A percentile compares a stretch with the other conserved stretches of the same genome.
These are phyloP conservation scores for Ceratotherium simum DNA, from an alignment of 2,113 vertebrate genomes.

Conservation along the genomic window DNA sequence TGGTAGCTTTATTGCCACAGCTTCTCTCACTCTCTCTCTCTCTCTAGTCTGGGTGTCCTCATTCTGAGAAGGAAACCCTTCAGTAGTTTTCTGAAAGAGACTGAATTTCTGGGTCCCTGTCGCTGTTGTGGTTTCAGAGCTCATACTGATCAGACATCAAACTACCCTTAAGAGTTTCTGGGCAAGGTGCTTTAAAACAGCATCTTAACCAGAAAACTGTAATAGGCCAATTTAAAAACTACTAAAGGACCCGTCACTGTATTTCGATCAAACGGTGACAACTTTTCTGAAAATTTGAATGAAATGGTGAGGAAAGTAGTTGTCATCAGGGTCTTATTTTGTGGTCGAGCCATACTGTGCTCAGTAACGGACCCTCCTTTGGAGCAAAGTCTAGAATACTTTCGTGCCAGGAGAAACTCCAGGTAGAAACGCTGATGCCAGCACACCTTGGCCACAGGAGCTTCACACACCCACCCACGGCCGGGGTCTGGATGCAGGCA, in stretches of 20 bases:
- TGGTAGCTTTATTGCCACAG: background rate
- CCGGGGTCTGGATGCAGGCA: background rate
- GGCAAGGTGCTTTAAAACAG: slow-evolving; percentile 14
- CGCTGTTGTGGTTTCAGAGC: background rate
- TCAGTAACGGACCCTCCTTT: background rate
- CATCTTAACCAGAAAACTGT: background rate
- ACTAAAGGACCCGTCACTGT: slow-evolving; percentile 4
- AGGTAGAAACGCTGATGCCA: background rate
- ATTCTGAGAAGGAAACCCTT: slow-evolving; percentile 49
- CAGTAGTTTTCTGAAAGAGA: slow-evolving; percentile 63
- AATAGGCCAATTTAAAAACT: background rate
- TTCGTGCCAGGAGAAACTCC: background rate
- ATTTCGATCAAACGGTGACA: background rate
- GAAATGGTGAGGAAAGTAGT: background rate
- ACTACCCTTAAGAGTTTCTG: background rate
- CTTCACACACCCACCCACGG: background rate
- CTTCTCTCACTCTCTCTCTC: background rate
- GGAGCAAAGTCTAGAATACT: background rate
- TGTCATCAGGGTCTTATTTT: background rate
- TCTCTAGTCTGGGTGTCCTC: slow-evolving; percentile 3
- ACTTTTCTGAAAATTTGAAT: background rate
- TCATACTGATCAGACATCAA: background rate
- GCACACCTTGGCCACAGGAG: background rate
- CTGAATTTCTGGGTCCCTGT: slow-evolving; percentile 35
- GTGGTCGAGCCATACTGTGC: background rate